phyloP scores from a whole-genome alignment of 1,140 invertebrate species.

The Drosophila asahinai region DNA sequence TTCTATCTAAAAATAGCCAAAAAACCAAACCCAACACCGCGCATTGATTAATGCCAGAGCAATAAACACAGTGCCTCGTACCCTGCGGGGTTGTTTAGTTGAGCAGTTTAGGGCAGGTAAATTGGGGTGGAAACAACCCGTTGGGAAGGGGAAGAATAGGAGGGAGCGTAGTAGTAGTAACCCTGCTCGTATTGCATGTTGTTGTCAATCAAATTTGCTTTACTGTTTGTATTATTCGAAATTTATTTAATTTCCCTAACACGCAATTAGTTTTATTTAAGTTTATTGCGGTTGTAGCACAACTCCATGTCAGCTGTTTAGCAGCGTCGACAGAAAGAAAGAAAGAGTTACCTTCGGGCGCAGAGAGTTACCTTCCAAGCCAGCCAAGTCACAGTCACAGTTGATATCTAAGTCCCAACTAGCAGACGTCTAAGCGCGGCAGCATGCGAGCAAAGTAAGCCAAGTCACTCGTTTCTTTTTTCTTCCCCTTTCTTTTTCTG shows the following conservation, averaged over 20 bases:
- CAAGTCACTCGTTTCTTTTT: constrained; percentile 32
- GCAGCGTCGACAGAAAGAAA: constrained; percentile 55
- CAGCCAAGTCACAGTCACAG: constrained; percentile 36
- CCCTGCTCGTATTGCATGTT: constrained; percentile 69
- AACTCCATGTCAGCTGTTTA: constrained; percentile 69
- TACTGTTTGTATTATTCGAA: constrained; percentile 81
- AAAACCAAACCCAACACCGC: neutral
- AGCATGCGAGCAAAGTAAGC: constrained; percentile 64
- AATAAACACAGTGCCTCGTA: constrained; percentile 64
- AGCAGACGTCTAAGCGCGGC: constrained; percentile 50
- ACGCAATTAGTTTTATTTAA: constrained; percentile 84
- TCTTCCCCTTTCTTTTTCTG: constrained; percentile 5
- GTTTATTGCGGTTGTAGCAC: constrained; percentile 77
- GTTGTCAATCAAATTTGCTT: constrained; percentile 81
- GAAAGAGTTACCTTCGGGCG: constrained; percentile 10
- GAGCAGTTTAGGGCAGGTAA: constrained; percentile 58
- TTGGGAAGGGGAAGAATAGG: neutral
- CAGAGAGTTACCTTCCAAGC: constrained; percentile 55
- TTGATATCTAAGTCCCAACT: constrained; percentile 39
- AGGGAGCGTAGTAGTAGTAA: constrained; percentile 8
- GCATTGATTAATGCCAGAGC: constrained; percentile 73
- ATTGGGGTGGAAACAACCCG: constrained; percentile 12
- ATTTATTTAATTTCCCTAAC: constrained; percentile 83
- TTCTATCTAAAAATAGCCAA: constrained; percentile 1
- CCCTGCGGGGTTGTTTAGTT: constrained; percentile 70